These are phyloP conservation scores for Atopsyche davidsoni DNA, from an alignment of 1,140 invertebrate species.

Conservation along the genomic window DNA sequence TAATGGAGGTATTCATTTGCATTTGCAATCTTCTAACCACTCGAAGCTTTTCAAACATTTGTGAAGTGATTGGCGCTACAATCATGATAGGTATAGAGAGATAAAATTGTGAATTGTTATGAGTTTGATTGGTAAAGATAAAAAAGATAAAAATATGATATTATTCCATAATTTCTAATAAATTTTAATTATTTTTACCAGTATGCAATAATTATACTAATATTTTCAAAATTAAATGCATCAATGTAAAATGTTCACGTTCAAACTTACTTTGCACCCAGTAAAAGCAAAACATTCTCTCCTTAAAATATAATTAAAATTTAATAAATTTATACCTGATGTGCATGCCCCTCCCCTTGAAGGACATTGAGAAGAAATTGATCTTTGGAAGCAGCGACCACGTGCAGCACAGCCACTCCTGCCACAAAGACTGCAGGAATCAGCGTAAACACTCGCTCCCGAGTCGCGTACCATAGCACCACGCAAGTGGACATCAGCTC, in stretches of 20 bases:
- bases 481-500: slow-evolving; percentile 65
- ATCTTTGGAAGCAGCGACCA: slow-evolving; percentile 66
- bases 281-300: not conserved
- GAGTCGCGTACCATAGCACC: slow-evolving; percentile 55
- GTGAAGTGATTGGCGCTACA: too few relatives aligned
- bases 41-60: too few relatives aligned
- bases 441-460: slow-evolving; percentile 51
- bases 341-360: slow-evolving; percentile 59
- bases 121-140: too few relatives aligned
- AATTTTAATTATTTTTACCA: not conserved
- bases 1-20: too few relatives aligned
- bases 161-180: not conserved
- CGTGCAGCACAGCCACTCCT: slow-evolving; percentile 63
- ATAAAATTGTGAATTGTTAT: too few relatives aligned
- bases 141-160: not conserved
- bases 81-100: too few relatives aligned
- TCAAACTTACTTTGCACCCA: not conserved
- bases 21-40: too few relatives aligned
- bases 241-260: not conserved
- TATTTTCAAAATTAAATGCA: not conserved
- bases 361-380: slow-evolving; percentile 72
- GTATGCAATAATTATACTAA: not conserved
- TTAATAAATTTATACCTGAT: slow-evolving; percentile 49
- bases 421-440: slow-evolving; percentile 59
- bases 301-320: slow-evolving; percentile 11